phyloP scores from a whole-genome alignment of 2,797 vertebrate species.

The Cuculus canorus region DNA sequence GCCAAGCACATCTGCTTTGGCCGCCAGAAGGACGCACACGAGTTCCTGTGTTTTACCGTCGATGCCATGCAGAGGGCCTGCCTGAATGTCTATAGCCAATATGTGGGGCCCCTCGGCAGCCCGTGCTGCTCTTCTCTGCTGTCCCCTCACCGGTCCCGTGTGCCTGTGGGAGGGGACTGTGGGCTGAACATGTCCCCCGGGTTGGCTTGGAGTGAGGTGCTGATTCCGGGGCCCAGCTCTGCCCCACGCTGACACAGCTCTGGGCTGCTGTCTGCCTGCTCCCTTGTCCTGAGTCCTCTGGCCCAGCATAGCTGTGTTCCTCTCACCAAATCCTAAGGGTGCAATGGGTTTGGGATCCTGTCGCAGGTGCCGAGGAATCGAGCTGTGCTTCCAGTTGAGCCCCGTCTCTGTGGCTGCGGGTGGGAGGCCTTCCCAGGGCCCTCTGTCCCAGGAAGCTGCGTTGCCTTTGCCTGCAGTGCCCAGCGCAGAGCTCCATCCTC shows the following conservation, averaged over 20 bases:
- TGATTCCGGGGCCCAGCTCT: too few species aligned
- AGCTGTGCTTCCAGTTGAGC: neutral
- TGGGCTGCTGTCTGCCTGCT: neutral
- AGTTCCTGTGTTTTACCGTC: slow-evolving; percentile 93
- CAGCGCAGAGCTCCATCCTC: neutral
- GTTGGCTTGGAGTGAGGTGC: neutral
- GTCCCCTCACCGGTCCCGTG: neutral
- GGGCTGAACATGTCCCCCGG: neutral
- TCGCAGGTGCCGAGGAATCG: neutral
- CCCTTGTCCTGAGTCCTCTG: neutral
- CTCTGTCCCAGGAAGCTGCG: fast-evolving
- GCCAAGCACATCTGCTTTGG: slow-evolving; percentile 92
- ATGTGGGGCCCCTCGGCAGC: slow-evolving; percentile 61
- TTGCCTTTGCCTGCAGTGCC: neutral
- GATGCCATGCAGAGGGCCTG: slow-evolving; percentile 98
- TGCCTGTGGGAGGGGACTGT: neutral
- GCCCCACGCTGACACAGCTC: too few species aligned
- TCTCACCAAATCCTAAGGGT: neutral
- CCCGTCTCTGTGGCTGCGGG: too few species aligned
- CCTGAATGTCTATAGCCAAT: slow-evolving; percentile 90
- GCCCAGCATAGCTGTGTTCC: neutral
- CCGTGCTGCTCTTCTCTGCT: neutral
- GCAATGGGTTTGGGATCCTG: neutral
- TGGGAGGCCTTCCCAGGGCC: too few species aligned
- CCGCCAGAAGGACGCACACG: slow-evolving; percentile 94